Conservation (phyloP, 2,888 invertebrate genomes). For the Actias luna region DNA sequence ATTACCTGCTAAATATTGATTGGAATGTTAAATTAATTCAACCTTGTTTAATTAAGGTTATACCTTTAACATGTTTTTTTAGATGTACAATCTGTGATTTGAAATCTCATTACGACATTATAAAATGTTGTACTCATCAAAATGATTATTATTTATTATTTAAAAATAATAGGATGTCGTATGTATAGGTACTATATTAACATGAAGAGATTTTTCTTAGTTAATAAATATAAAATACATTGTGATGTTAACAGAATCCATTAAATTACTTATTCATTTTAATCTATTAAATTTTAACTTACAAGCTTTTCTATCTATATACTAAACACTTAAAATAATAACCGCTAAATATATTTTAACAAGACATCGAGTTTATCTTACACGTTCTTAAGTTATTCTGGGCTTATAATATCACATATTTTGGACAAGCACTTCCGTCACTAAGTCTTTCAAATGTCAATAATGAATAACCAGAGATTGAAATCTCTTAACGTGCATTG, state of each 20-base stretch:
- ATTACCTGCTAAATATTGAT: background rate
- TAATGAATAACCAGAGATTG: constrained; percentile 8
- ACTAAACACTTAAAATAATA: constrained; percentile 48
- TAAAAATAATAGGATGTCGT: background rate
- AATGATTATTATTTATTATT: background rate
- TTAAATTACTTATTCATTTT: constrained; percentile 36
- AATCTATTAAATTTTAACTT: constrained; percentile 48
- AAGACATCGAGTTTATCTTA: constrained; percentile 74
- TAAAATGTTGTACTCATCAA: background rate
- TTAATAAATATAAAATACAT: constrained; percentile 34
- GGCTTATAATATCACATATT: constrained; percentile 79
- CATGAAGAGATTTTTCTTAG: constrained; percentile 25
- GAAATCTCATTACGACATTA: background rate
- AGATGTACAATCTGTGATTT: background rate
- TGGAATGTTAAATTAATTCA: background rate
- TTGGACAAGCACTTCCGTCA: constrained; percentile 55
- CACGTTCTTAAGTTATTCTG: constrained; percentile 60
- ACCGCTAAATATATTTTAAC: constrained; percentile 45
- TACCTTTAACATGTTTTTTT: too few relatives aligned
- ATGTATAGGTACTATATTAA: background rate
- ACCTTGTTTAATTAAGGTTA: too few relatives aligned
- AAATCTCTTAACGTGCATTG: constrained; percentile 25
- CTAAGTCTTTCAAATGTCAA: constrained; percentile 27
- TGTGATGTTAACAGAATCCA: constrained; percentile 42
- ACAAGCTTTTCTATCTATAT: constrained; percentile 48